Base-by-base conservation (phyloP, 2,888 invertebrate genomes). In the Ariolimax columbianus region DNA sequence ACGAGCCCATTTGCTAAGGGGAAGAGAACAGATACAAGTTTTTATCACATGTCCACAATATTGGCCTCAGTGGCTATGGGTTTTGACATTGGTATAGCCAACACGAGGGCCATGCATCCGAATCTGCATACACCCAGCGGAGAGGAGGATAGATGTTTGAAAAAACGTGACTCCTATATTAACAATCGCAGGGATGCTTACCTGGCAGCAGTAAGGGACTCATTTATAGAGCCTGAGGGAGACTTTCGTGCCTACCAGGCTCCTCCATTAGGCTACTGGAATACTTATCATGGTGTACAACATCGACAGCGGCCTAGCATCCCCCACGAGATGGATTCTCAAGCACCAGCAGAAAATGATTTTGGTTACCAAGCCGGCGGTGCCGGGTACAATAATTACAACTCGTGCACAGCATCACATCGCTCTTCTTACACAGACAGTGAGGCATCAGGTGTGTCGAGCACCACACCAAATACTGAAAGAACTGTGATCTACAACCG, bases 31-130 rank as follows among this genome's bases (percentile, higher is more conserved):
- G 95, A 97, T 96, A 89, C 92, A 68, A 93, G 93, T 66, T 95
- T 98, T 88, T 98, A 97, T 95, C 98, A 98, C 94, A 97, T 98
- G 95, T 97, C 97, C 82, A 97, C 98, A 82, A 95, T 98, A 95
- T 95, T 98, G 92, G 98, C 98, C 4, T 97, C 97, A 43, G 97
- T 98, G 68, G 93, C 91, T n/a, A 97, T 97, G 66, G 98, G 98
- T 0, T 98, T 97, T 93, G 98, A 98, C 95, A 97, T 98, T 82
- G 96, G 98, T 92, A 95, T 97, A 94, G 97, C 97, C 73, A 97
- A 97, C 88, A 91, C 90, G 26, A 89, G 91, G 4, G 91, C 91
- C 40, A 91, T 92, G 78, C 92, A 93, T 87, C 92, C 93, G 2
- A 89, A 89, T 82, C 88, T 91, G 38, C 87, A 89, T 78, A 89